Evolutionary conservation across 2,888 invertebrate species (phyloP), one percentile per base, ranked within the genome.

Genomic region (Tanytarsus gracilentus): DNA sequence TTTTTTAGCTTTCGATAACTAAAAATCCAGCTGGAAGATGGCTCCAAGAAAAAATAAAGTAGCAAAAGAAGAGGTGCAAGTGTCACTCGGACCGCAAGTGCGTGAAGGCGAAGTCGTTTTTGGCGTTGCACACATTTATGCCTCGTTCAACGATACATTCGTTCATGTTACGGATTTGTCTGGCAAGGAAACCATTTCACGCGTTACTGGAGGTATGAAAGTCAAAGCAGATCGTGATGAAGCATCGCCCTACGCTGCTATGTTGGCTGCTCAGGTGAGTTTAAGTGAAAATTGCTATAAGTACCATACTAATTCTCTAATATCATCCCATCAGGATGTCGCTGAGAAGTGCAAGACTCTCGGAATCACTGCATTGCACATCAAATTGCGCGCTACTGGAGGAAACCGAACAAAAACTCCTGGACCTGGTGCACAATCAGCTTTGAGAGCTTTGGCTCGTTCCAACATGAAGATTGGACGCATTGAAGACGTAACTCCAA

Each of bases 201-300:
- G 98, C 71, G 93, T 99, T 60, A 99, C 99, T 67, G 93, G 94
- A 68, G 94, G 94, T 63, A 99, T 99, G 99, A 99, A 99, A 79
- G 99, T 99, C 50, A 99, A 99, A 78, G 99, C 99, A 68, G 99
- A 99, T 79, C 87, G 99, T 80, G 99, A 99, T 77, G 99, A 99
- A 78, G 95, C 99, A 65, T 98, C 98, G 50, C 99, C 99, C 51
- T 99, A 99, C 73, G 99, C 99, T 70, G 99, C 99, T 84, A 99
- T 99, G 99, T 94, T 99, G 78, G 99, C 99, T 68, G 98, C 98
- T 66, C 98, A 99, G 82, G 90, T 90, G 76, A 70, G 67, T 68
- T 29, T 33, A 44, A 5, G n/a, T n/a, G n/a, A n/a, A n/a, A 5
- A 8, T 2, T 18, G 18, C 3, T 21, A 44, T 21, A 4, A 7